Base-by-base conservation (phyloP, 2,113 vertebrate genomes). In the Thinocorus orbignyianus region DNA sequence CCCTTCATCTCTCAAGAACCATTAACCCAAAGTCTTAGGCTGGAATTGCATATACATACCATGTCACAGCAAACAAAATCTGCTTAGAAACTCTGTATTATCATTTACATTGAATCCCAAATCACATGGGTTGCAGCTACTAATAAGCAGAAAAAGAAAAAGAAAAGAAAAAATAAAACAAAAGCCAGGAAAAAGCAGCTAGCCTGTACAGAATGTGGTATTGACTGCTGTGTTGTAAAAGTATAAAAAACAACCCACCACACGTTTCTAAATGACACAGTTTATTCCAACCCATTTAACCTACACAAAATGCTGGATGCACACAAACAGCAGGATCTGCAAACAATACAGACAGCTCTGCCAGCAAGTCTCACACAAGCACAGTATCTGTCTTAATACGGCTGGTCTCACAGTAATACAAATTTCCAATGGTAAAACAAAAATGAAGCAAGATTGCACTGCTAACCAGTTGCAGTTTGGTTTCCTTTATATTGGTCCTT, bases 231-330 rank as follows among this genome's bases (percentile, higher is more conserved):
- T 31, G 9, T 13, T 70, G 51, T 16, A 84, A 88, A 81, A 73
- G 10, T 26, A 76, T 74, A 79, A 68, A 31, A n/a, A 10, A 4
- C 16, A 83, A 54, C 69, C 30, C 57, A 73, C 33, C 17, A 71
- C 33, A 51, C 80, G 35, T 92, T 86, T 91, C 70, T 87, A 92
- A 92, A 77, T 13, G 17, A 77, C 68, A 80, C 15, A 62, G 46
- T 74, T 92, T 74, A 71, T 90, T 88, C 54, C 92, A 95, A 72
- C 12, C 33, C 79, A 77, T 88, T 86, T 85, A 79, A 90, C 30
- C 51, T 17, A 52, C 44, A 85, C 68, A 85, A 80, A 94, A 80
- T 28, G 30, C 37, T 13, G 7, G 17, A 73, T 71, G 58, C 44
- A 66, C 39, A 25, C 1, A 10, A 92, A 74, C 77, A 84, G 69